Evolutionary conservation across 2,888 invertebrate genomes (phyloP), one percentile per base, ranked within the genome.

Genomic region (Mylabris sibirica): DNA sequence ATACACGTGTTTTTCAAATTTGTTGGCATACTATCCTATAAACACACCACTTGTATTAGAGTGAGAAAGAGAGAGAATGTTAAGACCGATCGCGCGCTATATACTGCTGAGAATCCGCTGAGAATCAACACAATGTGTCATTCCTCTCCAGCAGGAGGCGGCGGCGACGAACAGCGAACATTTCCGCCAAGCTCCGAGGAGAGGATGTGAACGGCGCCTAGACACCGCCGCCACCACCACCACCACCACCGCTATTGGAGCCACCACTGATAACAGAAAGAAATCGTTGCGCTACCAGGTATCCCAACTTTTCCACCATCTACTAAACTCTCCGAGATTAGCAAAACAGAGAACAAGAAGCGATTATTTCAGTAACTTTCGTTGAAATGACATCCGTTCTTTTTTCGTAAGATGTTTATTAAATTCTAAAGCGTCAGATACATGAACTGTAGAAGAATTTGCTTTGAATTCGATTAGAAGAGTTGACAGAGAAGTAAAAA

Each of bases 41-140:
- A 8, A 22, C 44, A 41, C 44, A 49, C 38, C 14, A 44, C 20
- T 4, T 49, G 4, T 17, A 49, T 44, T 49, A 20, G 49, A 20
- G 49, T 49, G 49, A 49, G 49, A 49, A 11, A 53, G 53, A 53
- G 49, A 49, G 22, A 53, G 53, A 53, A 53, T 53, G 22, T 6
- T 24, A 53, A 24, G 53, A 24, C 68, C 71, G 71, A 68, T 61
- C 68, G 68, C 70, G 53, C 53, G 53, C 66, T 68, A 60, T 65
- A 68, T 68, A 49, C 49, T 49, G 20, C 49, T 49, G 49, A 20
- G 49, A 49, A 49, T 49, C 53, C 22, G 53, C 53, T 53, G 53
- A 53, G 71, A 71, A 71, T 68, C 71, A 71, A 71, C 71, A 71
- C 71, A 68, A 66, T 71, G 71, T 71, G 71, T 71, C 71, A 71